Percentiles rank a stretch among this genome's conserved stretches.
These are phyloP conservation scores for Parotocinclus haroldoi DNA, from an alignment of 2,797 vertebrate species.

Conservation along the genomic window DNA sequence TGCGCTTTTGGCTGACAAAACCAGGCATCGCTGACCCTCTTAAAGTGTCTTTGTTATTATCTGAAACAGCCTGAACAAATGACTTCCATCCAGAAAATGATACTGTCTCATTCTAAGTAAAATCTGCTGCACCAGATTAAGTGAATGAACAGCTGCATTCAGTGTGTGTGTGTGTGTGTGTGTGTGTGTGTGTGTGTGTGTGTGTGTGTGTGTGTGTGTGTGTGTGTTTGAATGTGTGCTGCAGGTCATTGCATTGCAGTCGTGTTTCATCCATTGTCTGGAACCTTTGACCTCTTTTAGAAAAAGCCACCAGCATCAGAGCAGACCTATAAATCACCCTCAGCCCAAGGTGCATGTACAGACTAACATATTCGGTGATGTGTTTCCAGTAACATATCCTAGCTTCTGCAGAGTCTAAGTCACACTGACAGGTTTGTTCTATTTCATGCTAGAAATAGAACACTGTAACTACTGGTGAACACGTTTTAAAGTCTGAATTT, in stretches of 20 bases:
- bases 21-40: background rate
- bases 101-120: background rate
- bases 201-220: background rate
- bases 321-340: slow-evolving; percentile 1
- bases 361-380: background rate
- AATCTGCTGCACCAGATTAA: background rate
- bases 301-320: background rate
- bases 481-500: no score
- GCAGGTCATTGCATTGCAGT: background rate
- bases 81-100: slow-evolving; percentile 6
- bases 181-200: background rate
- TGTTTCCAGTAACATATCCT: background rate
- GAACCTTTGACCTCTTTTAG: background rate
- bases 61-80: slow-evolving; percentile 8
- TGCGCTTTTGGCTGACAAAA: background rate
- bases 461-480: no score
- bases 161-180: background rate
- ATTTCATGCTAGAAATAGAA: background rate
- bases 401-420: background rate
- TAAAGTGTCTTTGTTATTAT: background rate
- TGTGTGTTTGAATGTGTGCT: background rate
- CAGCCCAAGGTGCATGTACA: slow-evolving; percentile 1
- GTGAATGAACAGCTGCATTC: background rate
- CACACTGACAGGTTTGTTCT: background rate
- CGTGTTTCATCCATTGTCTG: background rate